These are phyloP conservation scores for Papilio xuthus DNA, from an alignment of 1,140 invertebrate genomes.

Conservation along the genomic window DNA sequence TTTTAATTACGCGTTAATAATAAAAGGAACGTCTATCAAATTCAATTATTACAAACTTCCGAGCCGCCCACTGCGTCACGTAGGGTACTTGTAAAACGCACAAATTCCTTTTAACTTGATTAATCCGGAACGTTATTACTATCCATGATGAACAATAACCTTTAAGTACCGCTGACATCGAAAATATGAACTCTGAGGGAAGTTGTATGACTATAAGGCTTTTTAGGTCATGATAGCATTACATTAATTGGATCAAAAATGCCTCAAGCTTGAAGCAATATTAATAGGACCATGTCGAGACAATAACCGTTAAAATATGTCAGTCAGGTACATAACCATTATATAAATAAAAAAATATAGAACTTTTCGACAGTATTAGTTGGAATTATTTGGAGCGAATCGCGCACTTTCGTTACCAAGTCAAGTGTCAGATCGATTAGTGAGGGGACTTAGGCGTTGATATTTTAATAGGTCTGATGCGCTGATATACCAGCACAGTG, in stretches of 20 bases:
- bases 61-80: not conserved
- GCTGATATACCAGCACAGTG: too few relatives aligned
- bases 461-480: too few relatives aligned
- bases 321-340: not conserved
- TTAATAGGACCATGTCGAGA: not conserved
- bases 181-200: not conserved
- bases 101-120: slow-evolving; percentile 3
- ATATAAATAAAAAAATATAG: too few relatives aligned
- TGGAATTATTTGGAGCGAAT: too few relatives aligned
- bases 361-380: too few relatives aligned
- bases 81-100: not conserved
- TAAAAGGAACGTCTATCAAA: not conserved
- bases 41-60: not conserved
- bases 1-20: too few relatives aligned
- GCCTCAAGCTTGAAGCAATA: not conserved
- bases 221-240: not conserved
- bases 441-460: too few relatives aligned
- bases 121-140: not conserved
- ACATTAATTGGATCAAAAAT: not conserved
- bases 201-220: not conserved
- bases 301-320: not conserved
- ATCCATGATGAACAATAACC: slow-evolving; percentile 3
- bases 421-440: too few relatives aligned
- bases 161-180: slow-evolving; percentile 10
- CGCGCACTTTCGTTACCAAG: too few relatives aligned